A percentile compares a stretch with the other conserved stretches of the same genome.
Evolutionary conservation across 2,797 vertebrate genomes (phyloP).

Genomic region (Parotocinclus haroldoi): DNA sequence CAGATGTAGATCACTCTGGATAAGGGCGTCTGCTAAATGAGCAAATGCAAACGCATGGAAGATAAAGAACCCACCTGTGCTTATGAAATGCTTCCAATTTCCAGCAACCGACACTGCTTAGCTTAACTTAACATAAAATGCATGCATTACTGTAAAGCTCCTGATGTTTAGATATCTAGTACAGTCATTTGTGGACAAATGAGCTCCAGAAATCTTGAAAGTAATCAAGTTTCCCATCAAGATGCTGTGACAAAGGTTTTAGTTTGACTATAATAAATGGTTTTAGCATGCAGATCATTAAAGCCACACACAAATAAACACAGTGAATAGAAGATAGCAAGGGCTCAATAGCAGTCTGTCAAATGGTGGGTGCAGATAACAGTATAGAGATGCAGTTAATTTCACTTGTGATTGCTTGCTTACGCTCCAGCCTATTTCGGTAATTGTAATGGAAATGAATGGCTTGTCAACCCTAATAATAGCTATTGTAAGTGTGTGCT

Average conservation of each 20-base stretch:
- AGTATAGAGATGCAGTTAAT: slow-evolving; percentile 65
- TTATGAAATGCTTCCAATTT: no score
- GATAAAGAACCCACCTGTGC: no score
- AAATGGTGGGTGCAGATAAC: slow-evolving; percentile 60
- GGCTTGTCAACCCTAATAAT: slow-evolving; percentile 69
- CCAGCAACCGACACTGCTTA: neutral
- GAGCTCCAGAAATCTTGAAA: neutral
- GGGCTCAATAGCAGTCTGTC: slow-evolving; percentile 49
- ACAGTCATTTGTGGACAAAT: neutral
- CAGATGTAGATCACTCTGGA: no score
- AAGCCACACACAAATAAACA: slow-evolving; percentile 16
- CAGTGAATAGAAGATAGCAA: slow-evolving; percentile 26
- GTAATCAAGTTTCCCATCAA: slow-evolving; percentile 4
- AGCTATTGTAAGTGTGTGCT: slow-evolving; percentile 51
- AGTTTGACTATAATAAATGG: slow-evolving; percentile 9
- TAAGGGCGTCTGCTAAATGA: no score
- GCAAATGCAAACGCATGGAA: no score
- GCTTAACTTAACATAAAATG: neutral
- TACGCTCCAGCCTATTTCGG: slow-evolving; percentile 54
- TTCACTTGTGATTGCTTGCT: slow-evolving; percentile 64
- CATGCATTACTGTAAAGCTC: neutral
- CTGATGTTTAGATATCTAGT: neutral
- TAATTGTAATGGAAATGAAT: slow-evolving; percentile 73
- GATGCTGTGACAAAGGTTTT: neutral
- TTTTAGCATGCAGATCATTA: slow-evolving; percentile 3